Conservation (phyloP, 1,140 invertebrate genomes). For the Anastrepha obliqua region DNA sequence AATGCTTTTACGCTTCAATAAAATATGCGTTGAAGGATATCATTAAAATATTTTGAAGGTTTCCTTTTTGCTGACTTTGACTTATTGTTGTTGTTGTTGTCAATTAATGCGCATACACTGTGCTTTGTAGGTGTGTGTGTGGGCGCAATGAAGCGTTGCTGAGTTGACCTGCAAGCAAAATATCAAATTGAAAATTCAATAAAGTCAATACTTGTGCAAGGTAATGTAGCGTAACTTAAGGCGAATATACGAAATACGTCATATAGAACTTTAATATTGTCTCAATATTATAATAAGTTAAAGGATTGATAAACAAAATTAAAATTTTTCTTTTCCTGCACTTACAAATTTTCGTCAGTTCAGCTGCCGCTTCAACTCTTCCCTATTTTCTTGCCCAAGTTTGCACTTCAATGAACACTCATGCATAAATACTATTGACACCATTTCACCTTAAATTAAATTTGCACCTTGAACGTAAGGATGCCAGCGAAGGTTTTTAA, state of each 20-base stretch:
- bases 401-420: too few species aligned
- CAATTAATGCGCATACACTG: neutral
- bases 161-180: conserved; percentile 14
- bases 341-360: too few species aligned
- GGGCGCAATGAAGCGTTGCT: neutral
- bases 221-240: conserved; percentile 17
- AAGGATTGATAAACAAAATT: too few species aligned
- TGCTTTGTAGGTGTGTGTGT: neutral
- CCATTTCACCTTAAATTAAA: neutral
- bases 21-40: neutral
- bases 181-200: conserved; percentile 21
- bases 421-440: too few species aligned
- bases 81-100: neutral
- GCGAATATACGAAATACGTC: neutral
- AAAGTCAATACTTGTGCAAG: neutral
- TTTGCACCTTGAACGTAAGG: neutral
- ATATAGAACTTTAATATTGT: too few species aligned
- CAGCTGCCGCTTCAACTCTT: too few species aligned
- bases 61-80: neutral
- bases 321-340: too few species aligned
- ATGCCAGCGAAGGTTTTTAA: neutral
- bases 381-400: too few species aligned
- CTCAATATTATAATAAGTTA: too few species aligned
- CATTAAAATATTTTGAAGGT: neutral
- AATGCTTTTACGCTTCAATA: conserved; percentile 36